Percentiles rank a stretch among this genome's conserved stretches.
phyloP scores from a whole-genome alignment of 2,797 vertebrate species.

The Enteromius radiatus region DNA sequence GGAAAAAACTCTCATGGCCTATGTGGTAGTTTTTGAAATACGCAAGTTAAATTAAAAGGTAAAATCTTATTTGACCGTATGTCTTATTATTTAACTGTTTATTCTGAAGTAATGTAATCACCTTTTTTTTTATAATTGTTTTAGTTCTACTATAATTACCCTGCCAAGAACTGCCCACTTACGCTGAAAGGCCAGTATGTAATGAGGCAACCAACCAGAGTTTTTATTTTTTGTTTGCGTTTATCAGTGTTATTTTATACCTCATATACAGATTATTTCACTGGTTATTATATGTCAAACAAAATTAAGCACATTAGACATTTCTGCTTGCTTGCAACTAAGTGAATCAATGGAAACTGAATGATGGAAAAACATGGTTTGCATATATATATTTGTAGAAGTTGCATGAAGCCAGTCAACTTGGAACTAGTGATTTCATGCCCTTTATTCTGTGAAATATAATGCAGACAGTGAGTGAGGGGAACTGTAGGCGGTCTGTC shows the following conservation, averaged over 20 bases:
- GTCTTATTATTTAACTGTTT: too few species aligned
- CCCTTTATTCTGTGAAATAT: background rate
- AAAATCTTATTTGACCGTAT: background rate
- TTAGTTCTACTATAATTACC: too few species aligned
- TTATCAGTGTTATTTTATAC: background rate
- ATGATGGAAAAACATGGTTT: background rate
- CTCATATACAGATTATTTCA: background rate
- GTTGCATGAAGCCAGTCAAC: background rate
- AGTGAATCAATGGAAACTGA: background rate
- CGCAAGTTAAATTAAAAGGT: background rate
- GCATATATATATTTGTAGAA: background rate
- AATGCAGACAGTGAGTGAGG: background rate
- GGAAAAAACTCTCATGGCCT: too few species aligned
- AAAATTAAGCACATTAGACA: background rate
- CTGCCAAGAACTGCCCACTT: background rate
- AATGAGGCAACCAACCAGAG: background rate
- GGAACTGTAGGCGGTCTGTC: background rate
- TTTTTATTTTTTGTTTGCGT: background rate
- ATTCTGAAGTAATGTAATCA: too few species aligned
- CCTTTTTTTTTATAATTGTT: too few species aligned
- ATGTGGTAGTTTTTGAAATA: background rate
- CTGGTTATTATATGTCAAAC: background rate
- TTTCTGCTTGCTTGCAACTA: background rate
- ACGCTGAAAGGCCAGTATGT: background rate
- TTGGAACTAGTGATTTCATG: background rate